Conservation (phyloP, 2,888 invertebrate genomes). For the Eupsilia transversa region DNA sequence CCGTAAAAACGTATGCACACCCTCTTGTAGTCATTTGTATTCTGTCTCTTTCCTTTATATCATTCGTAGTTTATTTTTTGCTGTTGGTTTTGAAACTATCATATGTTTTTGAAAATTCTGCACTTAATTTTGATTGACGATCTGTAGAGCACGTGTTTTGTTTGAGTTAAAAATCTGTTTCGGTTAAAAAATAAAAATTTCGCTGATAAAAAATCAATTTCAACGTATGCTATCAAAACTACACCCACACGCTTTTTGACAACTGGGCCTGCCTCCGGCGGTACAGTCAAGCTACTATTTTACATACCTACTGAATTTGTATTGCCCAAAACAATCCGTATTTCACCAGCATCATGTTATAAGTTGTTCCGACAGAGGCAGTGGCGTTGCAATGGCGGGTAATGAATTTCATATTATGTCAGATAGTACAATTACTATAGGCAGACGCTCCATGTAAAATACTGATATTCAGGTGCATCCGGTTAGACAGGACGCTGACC, state of each 20-base stretch:
- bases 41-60: conserved; percentile 8
- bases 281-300: neutral
- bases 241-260: neutral
- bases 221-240: neutral
- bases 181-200: neutral
- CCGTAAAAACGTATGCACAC: conserved; percentile 50
- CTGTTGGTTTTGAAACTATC: neutral
- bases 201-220: neutral
- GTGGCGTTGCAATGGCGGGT: neutral
- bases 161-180: too few species aligned
- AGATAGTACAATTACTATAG: neutral
- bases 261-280: neutral
- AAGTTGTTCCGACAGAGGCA: neutral
- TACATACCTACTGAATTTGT: neutral
- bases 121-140: neutral
- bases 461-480: too few species aligned
- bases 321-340: neutral
- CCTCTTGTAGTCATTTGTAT: conserved; percentile 32
- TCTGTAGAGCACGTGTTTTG: neutral
- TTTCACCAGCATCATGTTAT: neutral
- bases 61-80: neutral
- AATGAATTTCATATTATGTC: neutral
- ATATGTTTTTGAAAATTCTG: neutral
- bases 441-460: too few species aligned
- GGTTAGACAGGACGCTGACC: too few species aligned